Percentiles rank a stretch among this genome's conserved stretches.
These are phyloP conservation scores for Macropus fuliginosus DNA, from an alignment of 2,797 vertebrate species.

Conservation along the genomic window DNA sequence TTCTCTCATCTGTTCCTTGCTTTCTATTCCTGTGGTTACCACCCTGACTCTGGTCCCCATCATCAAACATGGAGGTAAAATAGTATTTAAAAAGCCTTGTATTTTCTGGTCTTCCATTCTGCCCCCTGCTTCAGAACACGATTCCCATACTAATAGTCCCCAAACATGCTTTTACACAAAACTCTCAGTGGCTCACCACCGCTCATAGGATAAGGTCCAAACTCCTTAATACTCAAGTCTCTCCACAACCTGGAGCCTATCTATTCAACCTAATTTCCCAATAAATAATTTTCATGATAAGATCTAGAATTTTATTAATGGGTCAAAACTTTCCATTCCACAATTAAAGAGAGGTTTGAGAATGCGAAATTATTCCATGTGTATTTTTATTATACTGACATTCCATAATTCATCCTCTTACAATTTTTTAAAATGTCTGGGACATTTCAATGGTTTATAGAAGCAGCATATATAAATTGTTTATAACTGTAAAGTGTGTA, in stretches of 20 bases:
- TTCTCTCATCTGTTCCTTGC: background rate
- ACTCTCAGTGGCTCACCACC: background rate
- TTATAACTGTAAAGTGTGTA: slow-evolving; percentile 29
- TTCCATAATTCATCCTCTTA: background rate
- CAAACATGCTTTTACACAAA: background rate
- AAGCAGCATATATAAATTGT: background rate
- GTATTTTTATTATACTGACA: background rate
- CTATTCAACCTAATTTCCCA: background rate
- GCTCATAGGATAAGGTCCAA: background rate
- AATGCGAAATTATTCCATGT: background rate
- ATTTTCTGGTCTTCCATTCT: background rate
- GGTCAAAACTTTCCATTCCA: background rate
- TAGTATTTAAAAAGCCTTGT: background rate
- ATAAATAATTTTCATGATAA: background rate
- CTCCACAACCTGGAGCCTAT: background rate
- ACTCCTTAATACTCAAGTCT: background rate
- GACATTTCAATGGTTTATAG: background rate
- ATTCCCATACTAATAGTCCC: background rate
- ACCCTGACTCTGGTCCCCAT: background rate
- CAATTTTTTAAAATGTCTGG: background rate
- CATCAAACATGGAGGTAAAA: background rate
- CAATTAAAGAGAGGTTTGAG: background rate
- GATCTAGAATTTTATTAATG: background rate
- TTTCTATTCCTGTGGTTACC: background rate
- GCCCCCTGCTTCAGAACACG: background rate